Conservation (phyloP, 2,113 vertebrate genomes). For the Tachycineta bicolor region DNA sequence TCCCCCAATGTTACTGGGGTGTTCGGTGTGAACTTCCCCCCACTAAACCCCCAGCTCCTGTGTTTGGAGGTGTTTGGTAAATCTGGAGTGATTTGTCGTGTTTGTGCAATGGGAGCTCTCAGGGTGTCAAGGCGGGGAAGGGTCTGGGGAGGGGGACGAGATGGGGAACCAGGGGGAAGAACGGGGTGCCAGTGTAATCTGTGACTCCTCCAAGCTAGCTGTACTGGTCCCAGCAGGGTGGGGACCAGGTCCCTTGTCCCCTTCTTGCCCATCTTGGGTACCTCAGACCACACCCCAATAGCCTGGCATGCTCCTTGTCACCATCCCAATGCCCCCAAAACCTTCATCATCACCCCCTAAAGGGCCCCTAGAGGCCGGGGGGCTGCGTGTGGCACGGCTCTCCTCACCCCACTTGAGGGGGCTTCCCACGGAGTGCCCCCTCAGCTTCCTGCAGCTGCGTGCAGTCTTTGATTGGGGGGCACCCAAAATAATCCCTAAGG, state of each 20-base stretch:
- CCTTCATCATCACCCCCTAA: neutral
- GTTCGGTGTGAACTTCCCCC: neutral
- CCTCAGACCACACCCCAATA: neutral
- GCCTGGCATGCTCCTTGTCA: neutral
- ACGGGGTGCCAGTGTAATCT: neutral
- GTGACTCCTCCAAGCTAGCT: neutral
- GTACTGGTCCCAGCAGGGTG: neutral
- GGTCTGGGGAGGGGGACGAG: too few species aligned
- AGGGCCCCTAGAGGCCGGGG: neutral
- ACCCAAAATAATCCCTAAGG: neutral
- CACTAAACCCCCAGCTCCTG: neutral
- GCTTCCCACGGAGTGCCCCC: neutral
- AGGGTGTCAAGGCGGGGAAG: rapidly evolving
- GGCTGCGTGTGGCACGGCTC: neutral
- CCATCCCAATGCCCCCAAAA: neutral
- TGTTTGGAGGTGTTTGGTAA: neutral
- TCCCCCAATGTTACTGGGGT: neutral
- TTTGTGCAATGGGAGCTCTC: neutral
- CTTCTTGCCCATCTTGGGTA: neutral
- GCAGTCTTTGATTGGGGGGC: neutral
- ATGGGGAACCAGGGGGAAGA: neutral
- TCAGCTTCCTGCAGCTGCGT: neutral
- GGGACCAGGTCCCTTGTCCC: neutral
- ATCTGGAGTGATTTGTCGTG: neutral
- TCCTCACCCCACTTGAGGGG: neutral